Base-by-base conservation (phyloP, 2,113 vertebrate species). In the Sprattus sprattus region DNA sequence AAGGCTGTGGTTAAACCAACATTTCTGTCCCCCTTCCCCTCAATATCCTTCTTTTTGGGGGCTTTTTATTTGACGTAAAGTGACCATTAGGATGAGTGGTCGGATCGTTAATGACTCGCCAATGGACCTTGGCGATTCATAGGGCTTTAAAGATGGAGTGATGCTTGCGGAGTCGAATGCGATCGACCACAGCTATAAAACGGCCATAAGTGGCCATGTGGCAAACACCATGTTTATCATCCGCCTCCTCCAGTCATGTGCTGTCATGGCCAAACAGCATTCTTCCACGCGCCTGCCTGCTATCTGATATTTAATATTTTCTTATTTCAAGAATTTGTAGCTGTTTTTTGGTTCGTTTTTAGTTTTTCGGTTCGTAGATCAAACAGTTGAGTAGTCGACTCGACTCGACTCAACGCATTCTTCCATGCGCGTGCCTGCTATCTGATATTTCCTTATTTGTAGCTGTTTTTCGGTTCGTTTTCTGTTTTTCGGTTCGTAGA, bases 21-120 rank as follows among this genome's bases (percentile, higher is more conserved):
- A 60, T 60, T n/a, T 96, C 96, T 97, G 96, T 6, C 52, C 47
- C 57, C 80, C n/a, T 54, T 45, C n/a, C 44, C 44, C 3, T 52
- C 22, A 22, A 60, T n/a, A 60, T 60, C 57, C 20, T 60, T 45
- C 60, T 28, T 4, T 45, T 20, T 64, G 25, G 46, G 39, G 32
- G 18, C 15, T 87, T 81, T 81, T 49, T 57, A 45, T 49, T 83
- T 71, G 49, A 84, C 81, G 81, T 83, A 11, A 11, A 49, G 50
- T 22, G 28, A 32, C 32, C 46, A 64, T 87, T 50, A 82, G 81
- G 57, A 60, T 83, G n/a, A 83, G 9, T 22, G 11, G 47, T 71
- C 28, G 22, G 64, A n/a, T 52, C 5, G 20, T 82, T 85, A 87
- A 81, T 44, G 49, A 46, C 16, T 46, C 81, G 64, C 67, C 50